Evolutionary conservation across 1,140 invertebrate genomes (phyloP).

Genomic region (Babylonia areolata): DNA sequence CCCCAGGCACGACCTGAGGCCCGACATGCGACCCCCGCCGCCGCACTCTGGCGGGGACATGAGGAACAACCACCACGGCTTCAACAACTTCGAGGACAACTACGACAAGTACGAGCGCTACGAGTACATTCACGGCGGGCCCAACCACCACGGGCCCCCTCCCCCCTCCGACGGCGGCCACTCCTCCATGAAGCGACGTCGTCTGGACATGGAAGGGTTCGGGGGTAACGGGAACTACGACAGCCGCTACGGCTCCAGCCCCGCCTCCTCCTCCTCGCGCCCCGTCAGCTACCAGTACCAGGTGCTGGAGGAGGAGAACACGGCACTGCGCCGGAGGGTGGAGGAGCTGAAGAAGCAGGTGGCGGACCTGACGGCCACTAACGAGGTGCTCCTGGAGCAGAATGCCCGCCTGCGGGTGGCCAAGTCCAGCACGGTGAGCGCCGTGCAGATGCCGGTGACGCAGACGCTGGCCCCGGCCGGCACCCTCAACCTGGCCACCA

Average conservation of each 20-base stretch:
- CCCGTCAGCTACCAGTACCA: constrained; percentile 62
- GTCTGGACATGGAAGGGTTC: constrained; percentile 55
- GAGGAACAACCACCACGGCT: constrained; percentile 20
- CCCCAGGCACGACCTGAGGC: not conserved
- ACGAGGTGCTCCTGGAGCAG: constrained; percentile 88
- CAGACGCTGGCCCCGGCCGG: constrained; percentile 56
- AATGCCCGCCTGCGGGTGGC: constrained; percentile 85
- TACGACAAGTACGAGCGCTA: constrained; percentile 62
- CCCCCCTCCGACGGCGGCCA: constrained; percentile 40
- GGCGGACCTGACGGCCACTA: constrained; percentile 85
- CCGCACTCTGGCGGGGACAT: not conserved
- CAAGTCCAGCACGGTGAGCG: constrained; percentile 71
- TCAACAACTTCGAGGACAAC: constrained; percentile 46
- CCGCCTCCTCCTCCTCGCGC: constrained; percentile 51
- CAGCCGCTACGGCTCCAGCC: constrained; percentile 23
- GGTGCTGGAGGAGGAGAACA: constrained; percentile 85
- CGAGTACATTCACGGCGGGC: constrained; percentile 50
- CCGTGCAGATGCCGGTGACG: constrained; percentile 35
- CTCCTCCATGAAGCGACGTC: constrained; percentile 33
- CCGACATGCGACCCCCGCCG: constrained; percentile 2
- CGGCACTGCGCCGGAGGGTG: constrained; percentile 83
- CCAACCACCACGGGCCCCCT: not conserved
- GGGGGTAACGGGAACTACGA: constrained; percentile 28
- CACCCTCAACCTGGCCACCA: constrained; percentile 41
- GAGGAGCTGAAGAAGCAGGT: constrained; percentile 85